Evolutionary conservation across 2,113 vertebrate genomes (phyloP).

Genomic region (Anoura caudifer): DNA sequence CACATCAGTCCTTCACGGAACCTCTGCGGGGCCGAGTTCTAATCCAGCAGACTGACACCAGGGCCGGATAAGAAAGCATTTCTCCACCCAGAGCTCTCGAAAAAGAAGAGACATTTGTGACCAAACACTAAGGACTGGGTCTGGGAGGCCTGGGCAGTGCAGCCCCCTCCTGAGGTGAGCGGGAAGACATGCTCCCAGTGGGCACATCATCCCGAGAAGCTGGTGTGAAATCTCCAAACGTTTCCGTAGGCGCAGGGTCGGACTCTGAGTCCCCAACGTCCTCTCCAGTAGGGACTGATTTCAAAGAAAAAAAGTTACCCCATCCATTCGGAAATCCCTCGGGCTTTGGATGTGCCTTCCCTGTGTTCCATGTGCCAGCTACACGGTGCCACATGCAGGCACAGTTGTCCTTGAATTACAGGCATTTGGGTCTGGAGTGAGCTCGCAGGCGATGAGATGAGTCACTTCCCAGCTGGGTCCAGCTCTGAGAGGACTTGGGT

Average conservation of each 20-base stretch:
- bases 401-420: neutral
- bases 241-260: neutral
- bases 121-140: neutral
- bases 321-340: neutral
- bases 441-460: accelerated
- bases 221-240: neutral
- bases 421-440: neutral
- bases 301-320: neutral
- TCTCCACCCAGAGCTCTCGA: neutral
- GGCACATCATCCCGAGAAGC: neutral
- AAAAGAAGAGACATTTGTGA: neutral
- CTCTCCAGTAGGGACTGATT: neutral
- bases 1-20: neutral
- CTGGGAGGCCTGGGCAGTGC: accelerated
- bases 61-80: neutral
- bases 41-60: neutral
- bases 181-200: neutral
- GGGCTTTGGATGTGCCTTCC: no score
- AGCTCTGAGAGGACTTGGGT: neutral
- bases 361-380: accelerated
- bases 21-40: neutral
- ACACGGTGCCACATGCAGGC: accelerated
- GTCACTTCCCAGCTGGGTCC: neutral
- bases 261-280: neutral
- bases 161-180: neutral